Evolutionary conservation across 2,888 invertebrate genomes (phyloP).

Genomic region (Liposcelis brunnea): DNA sequence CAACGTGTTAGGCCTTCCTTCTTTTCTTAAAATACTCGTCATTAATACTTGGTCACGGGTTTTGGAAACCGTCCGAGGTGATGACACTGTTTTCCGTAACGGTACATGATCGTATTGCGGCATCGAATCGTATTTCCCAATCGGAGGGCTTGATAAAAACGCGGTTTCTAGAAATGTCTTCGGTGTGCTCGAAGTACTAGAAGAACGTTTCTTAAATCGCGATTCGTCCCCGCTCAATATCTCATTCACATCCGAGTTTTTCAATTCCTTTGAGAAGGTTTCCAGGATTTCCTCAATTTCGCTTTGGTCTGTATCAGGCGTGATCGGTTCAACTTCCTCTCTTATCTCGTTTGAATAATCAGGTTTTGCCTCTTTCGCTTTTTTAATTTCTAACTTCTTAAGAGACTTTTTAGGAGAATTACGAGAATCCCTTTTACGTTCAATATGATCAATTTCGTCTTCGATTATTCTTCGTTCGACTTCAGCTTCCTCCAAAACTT

Average conservation of each 20-base stretch:
- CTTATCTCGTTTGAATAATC: slow-evolving; percentile 6
- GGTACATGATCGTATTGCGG: neutral
- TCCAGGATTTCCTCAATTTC: slow-evolving; percentile 5
- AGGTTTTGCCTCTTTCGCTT: neutral
- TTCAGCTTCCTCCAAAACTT: neutral
- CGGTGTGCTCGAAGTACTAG: neutral
- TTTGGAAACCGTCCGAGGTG: too few species aligned
- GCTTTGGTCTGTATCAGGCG: slow-evolving; percentile 6
- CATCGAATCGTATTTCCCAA: neutral
- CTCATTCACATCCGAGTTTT: neutral
- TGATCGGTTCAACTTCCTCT: slow-evolving; percentile 5
- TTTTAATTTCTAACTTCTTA: neutral
- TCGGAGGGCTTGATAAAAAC: slow-evolving; percentile 1
- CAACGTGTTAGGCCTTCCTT: neutral
- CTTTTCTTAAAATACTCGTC: neutral
- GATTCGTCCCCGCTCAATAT: slow-evolving; percentile 7
- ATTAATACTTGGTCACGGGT: too few species aligned
- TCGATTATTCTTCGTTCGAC: neutral
- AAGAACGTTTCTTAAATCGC: neutral
- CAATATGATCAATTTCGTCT: too few species aligned
- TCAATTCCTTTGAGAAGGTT: slow-evolving; percentile 3
- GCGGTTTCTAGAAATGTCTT: slow-evolving; percentile 3
- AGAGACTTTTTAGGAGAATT: neutral
- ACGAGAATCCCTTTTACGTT: neutral
- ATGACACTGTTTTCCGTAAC: too few species aligned